A percentile compares a stretch with the other conserved stretches of the same genome.
phyloP scores from a whole-genome alignment of 2,888 invertebrate species.

The Ochropleura leucogaster region DNA sequence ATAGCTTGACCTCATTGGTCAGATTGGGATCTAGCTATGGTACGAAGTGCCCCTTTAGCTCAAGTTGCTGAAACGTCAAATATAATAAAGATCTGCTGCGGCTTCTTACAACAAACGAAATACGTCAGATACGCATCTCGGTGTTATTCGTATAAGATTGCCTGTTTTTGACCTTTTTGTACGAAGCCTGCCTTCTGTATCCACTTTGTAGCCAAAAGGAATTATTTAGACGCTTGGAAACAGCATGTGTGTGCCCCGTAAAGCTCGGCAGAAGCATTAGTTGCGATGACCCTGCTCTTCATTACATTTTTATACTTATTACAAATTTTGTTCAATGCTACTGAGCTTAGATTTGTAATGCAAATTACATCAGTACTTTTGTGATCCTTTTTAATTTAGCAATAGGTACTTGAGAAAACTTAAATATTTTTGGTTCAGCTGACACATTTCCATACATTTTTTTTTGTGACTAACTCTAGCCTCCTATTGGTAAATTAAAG shows the following conservation, averaged over 20 bases:
- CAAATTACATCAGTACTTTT: constrained; percentile 18
- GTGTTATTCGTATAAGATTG: background rate
- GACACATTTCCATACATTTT: background rate
- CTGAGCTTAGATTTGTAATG: constrained; percentile 8
- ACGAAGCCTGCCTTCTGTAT: background rate
- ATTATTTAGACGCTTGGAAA: background rate
- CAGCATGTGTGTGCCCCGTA: background rate
- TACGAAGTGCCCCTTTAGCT: too few species aligned
- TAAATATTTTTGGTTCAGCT: constrained; percentile 9
- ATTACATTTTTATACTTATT: background rate
- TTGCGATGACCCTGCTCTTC: background rate
- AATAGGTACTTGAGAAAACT: constrained; percentile 8
- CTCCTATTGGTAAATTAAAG: constrained; percentile 14
- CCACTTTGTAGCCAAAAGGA: background rate
- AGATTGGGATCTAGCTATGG: too few species aligned
- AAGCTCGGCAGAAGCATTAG: background rate
- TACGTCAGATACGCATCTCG: background rate
- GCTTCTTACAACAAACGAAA: background rate
- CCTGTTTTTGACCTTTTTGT: background rate
- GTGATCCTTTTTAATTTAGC: constrained; percentile 19
- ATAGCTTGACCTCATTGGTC: too few species aligned
- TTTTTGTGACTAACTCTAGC: constrained; percentile 1
- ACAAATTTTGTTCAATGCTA: background rate
- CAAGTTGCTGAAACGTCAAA: background rate
- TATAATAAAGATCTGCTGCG: background rate